phyloP scores from a whole-genome alignment of 2,113 vertebrate genomes.

The Trichechus manatus region DNA sequence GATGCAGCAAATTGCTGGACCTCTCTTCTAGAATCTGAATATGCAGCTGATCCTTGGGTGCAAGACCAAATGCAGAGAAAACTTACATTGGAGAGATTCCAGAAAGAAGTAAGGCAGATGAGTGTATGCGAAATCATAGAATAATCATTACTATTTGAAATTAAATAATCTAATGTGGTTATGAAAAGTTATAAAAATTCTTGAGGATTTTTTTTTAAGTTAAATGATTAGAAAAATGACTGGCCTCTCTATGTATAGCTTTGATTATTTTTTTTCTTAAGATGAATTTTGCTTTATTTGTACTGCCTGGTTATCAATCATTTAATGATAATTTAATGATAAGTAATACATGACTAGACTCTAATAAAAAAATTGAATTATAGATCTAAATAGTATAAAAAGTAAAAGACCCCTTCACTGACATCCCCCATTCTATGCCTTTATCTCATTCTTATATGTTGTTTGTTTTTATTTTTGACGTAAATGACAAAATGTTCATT shows the following conservation, averaged over 20 bases:
- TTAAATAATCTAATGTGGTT: not conserved
- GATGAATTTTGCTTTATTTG: not conserved
- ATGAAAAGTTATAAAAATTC: not conserved
- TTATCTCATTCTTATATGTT: not conserved
- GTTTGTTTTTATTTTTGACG: not conserved
- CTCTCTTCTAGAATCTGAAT: constrained; percentile 95
- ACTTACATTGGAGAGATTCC: constrained; percentile 97
- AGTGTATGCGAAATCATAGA: not conserved
- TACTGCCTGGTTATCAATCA: not conserved
- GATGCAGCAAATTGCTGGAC: constrained; percentile 98
- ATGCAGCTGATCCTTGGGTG: constrained; percentile 95
- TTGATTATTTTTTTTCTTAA: constrained; percentile 32
- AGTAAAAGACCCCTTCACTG: not conserved
- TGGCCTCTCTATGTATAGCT: not conserved
- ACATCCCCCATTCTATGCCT: not conserved
- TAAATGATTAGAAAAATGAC: not conserved
- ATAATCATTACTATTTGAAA: constrained; percentile 22
- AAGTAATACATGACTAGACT: not conserved
- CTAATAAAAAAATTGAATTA: not conserved
- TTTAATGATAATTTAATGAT: not conserved
- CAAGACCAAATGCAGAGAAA: constrained; percentile 99
- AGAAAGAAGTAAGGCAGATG: constrained; percentile 92
- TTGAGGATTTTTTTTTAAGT: constrained; percentile 39
- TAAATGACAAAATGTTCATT: not conserved
- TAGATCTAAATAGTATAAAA: not conserved